Evolutionary conservation across 2,113 vertebrate genomes (phyloP), one percentile per base, ranked within the genome.

Genomic region (Callospermophilus lateralis): DNA sequence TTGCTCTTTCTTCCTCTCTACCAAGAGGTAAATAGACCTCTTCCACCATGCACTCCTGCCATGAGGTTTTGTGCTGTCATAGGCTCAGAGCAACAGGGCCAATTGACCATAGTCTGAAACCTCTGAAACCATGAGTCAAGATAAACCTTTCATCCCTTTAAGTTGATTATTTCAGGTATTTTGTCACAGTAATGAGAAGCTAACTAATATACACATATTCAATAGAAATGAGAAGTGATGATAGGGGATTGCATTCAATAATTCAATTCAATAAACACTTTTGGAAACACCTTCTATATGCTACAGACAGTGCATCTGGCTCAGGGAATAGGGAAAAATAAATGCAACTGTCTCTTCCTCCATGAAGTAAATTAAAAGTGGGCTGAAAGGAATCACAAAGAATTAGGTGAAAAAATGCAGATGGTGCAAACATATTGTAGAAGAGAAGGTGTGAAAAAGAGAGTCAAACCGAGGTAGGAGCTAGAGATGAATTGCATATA

Each of bases 201-300:
- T 1, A 22, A 51, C 45, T 24, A 20, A 68, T 39, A 48, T 16
- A 51, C 39, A 48, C 3, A 7, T 37, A 67, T 20, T 67, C 26
- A 77, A 11, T n/a, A 48, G 15, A 45, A 83, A 80, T 13, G 16
- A 90, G 79, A 93, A 90, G 68, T 34, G 77, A 86, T 89, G 73
- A 92, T 74, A 5, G 32, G 95, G 53, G 73, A 78, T 88, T 39
- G 53, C 17, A 45, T 86, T 96, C 84, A 93, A 88, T 91, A 93
- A 95, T 79, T 78, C 78, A 65, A 37, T 84, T 90, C 95, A 95
- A 94, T 97, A 96, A 97, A 97, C 96, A 98, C 96, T 76, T 96
- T 90, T 42, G 94, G 93, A 97, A 97, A 94, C 96, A 94, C 94
- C 96, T 96, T 91, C 48, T 68, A 12, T 48, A 70, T 95, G 55